These are phyloP conservation scores for Ptyas mucosa DNA, from an alignment of 2,113 vertebrate species.

Conservation along the genomic window DNA sequence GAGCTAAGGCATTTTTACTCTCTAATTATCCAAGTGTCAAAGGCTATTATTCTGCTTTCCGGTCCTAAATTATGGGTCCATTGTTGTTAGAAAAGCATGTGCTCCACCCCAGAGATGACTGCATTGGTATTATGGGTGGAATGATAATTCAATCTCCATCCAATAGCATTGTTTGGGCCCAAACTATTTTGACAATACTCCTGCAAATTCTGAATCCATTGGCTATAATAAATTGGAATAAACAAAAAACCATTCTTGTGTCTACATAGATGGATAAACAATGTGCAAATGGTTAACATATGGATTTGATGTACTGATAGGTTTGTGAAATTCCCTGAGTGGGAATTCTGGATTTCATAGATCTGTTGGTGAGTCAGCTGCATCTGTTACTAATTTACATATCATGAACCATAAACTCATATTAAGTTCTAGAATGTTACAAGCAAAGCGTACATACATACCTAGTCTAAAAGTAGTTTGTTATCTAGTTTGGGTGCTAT, in stretches of 20 bases:
- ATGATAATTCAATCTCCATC: background rate
- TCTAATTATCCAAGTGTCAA: background rate
- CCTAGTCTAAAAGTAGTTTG: background rate
- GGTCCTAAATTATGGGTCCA: background rate
- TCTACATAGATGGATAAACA: background rate
- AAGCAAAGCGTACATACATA: background rate
- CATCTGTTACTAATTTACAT: slow-evolving; percentile 12
- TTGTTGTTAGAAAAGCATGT: background rate
- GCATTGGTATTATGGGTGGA: background rate
- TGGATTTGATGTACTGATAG: slow-evolving; percentile 4
- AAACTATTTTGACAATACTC: background rate
- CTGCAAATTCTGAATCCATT: background rate
- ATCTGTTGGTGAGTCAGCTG: background rate
- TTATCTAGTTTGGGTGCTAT: background rate
- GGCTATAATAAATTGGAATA: background rate
- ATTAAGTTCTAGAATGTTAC: background rate
- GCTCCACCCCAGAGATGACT: background rate
- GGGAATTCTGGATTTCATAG: background rate
- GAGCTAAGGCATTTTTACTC: background rate
- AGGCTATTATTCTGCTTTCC: background rate
- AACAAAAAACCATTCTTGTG: background rate
- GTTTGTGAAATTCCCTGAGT: background rate
- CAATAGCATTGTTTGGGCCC: background rate
- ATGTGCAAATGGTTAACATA: slow-evolving; percentile 5
- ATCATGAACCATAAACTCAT: background rate